Base-by-base conservation (phyloP, 2,113 vertebrate species). In the Colossoma macropomum region DNA sequence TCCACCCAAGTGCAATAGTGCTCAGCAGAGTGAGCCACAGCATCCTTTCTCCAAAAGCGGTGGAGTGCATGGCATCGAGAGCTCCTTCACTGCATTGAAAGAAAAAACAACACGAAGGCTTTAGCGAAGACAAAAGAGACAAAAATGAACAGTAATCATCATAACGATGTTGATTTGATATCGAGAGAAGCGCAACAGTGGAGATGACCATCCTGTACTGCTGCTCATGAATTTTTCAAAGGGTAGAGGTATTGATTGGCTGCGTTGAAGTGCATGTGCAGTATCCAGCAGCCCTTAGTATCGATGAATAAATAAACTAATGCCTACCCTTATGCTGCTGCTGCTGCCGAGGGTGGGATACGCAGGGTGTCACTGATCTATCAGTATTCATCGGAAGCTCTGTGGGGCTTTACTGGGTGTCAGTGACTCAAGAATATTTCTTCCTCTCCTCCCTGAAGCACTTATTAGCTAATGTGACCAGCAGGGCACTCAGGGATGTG, bases 1-100 rank as follows among this genome's bases (percentile, higher is more conserved):
- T 97, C 97, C 95, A 96, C 95, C 83, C 96, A 90, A 96, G 95
- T 94, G 94, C 96, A 93, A 95, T 93, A 94, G 95, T 96, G 97
- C 91, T 96, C 90, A 96, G 92, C 93, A 99, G 95, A 94, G 96
- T 94, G 94, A 98, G 94, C 97, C 97, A 98, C 95, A 96, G 92
- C 97, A 99, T 98, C 93, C 95, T 98, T 92, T 96, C 91, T 92
- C 93, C 94, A 89, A 94, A 88, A 85, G 84, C 92, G 88, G 92
- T 90, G 90, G 74, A 88, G 86, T 92, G 90, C 91, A 88, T 84
- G 78, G 91, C 88, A 91, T 50, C 83, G 86, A 91, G 88, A 78
- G 85, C 88, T 86, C 89, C 91, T 84, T 93, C 91, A 93, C 89
- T 88, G 87, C 92, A 92, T 93, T 94, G 89, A 85, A 87, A 54